Percentiles rank a stretch among this genome's conserved stretches.
phyloP scores from a whole-genome alignment of 2,113 vertebrate species.

The Protobothrops flavoviridis region DNA sequence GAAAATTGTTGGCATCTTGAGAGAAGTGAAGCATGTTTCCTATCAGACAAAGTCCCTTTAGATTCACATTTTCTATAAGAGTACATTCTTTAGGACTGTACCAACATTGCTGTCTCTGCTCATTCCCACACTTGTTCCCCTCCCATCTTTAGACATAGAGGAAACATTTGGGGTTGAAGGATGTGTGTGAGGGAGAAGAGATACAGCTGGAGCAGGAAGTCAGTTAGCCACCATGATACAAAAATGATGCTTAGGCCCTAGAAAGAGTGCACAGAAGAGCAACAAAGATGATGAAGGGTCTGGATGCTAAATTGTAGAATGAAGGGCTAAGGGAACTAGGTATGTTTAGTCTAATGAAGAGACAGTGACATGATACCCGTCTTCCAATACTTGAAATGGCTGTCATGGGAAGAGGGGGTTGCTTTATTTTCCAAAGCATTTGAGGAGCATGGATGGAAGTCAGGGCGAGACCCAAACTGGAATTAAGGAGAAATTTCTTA shows the following conservation, averaged over 20 bases:
- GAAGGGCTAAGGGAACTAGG: background rate
- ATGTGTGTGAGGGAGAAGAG: background rate
- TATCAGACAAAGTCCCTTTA: background rate
- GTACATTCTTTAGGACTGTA: background rate
- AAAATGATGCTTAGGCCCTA: background rate
- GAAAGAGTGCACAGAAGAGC: background rate
- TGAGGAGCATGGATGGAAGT: background rate
- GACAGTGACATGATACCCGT: background rate
- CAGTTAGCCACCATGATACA: background rate
- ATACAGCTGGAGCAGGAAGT: background rate
- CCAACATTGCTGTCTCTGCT: background rate
- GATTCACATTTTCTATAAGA: background rate
- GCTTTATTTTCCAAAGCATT: background rate
- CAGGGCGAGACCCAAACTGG: background rate
- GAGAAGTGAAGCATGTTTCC: background rate
- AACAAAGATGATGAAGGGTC: background rate
- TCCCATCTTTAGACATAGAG: background rate
- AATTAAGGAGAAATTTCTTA: background rate
- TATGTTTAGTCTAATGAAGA: background rate
- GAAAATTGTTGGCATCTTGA: background rate
- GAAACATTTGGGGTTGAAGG: background rate
- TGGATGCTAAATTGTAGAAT: background rate
- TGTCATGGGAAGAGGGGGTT: background rate
- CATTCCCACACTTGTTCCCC: background rate
- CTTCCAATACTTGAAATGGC: background rate